phyloP scores from a whole-genome alignment of 2,113 vertebrate species.

The Rhinoderma darwinii region DNA sequence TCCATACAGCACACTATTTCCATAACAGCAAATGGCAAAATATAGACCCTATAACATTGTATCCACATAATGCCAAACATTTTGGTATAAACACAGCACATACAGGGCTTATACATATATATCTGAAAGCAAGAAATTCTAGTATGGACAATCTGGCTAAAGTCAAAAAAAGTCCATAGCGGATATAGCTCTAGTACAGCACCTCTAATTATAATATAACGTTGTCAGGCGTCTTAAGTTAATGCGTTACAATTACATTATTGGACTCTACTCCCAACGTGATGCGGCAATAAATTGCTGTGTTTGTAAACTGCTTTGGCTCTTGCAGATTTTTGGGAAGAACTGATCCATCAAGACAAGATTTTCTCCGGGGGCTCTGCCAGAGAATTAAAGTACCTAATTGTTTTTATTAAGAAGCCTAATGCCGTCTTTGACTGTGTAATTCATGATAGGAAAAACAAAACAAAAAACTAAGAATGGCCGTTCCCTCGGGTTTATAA shows the following conservation, averaged over 20 bases:
- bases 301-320: slow-evolving; percentile 9
- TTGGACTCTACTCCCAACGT: neutral
- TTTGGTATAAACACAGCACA: too few species aligned
- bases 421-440: neutral
- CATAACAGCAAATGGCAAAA: too few species aligned
- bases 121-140: too few species aligned
- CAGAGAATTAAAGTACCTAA: slow-evolving; percentile 22
- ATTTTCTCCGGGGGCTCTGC: neutral
- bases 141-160: neutral
- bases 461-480: neutral
- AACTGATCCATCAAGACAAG: neutral
- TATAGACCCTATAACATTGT: too few species aligned
- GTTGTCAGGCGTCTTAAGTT: neutral
- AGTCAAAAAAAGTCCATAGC: neutral
- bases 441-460: neutral
- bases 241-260: slow-evolving; percentile 20
- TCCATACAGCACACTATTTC: neutral
- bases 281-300: neutral
- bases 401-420: slow-evolving; percentile 6
- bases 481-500: neutral
- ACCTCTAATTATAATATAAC: slow-evolving; percentile 15
- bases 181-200: neutral
- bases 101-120: too few species aligned
- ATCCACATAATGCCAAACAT: too few species aligned
- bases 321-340: slow-evolving; percentile 2